Conservation (phyloP, 2,113 vertebrate species). For the Mobula birostris region DNA sequence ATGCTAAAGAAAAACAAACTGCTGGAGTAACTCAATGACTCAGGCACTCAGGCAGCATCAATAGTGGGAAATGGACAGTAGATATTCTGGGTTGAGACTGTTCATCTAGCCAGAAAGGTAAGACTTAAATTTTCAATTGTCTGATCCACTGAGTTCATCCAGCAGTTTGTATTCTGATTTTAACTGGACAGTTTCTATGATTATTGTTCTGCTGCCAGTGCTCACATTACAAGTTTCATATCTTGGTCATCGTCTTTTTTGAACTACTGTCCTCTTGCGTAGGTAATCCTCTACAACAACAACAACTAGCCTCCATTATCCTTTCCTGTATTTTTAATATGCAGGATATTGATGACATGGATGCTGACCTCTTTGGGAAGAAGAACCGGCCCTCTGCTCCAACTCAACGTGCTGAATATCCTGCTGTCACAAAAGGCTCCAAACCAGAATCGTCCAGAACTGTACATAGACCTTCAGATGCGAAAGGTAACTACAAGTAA, state of each 20-base stretch:
- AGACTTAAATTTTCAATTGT: too few species aligned
- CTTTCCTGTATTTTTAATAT: not conserved
- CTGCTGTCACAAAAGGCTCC: conserved; percentile 39
- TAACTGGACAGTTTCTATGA: not conserved
- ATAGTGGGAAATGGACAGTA: too few species aligned
- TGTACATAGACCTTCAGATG: not conserved
- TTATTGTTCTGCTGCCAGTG: not conserved
- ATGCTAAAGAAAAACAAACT: too few species aligned
- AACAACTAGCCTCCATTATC: not conserved
- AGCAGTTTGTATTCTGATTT: too few species aligned
- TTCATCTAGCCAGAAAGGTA: not conserved
- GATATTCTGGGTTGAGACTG: too few species aligned
- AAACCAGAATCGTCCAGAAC: not conserved
- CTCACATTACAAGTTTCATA: not conserved
- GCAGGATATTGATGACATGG: conserved; percentile 75
- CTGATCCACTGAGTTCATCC: too few species aligned
- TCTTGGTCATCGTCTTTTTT: not conserved
- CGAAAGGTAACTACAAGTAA: not conserved
- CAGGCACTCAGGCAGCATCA: too few species aligned
- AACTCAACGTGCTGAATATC: conserved; percentile 46
- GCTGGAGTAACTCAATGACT: too few species aligned
- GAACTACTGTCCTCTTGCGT: not conserved
- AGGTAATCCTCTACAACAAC: not conserved
- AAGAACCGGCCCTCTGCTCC: conserved; percentile 54
- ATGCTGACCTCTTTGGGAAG: conserved; percentile 63